A percentile compares a stretch with the other conserved stretches of the same genome.
Conservation (phyloP, 2,113 vertebrate genomes). For the Leucosticte australis region DNA sequence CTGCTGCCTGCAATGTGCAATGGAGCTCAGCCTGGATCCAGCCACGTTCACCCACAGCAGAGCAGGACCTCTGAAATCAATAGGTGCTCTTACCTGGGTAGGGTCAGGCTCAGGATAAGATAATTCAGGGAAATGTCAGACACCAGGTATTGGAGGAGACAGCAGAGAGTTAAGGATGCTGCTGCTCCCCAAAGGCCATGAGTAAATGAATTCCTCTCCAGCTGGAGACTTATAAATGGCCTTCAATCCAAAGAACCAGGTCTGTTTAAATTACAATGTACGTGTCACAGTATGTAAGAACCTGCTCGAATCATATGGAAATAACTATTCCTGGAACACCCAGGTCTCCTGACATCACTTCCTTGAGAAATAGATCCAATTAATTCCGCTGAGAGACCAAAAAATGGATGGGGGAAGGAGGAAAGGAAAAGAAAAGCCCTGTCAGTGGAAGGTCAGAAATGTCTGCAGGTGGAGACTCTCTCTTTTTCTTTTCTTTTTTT, state of each 20-base stretch:
- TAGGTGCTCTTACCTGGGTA: not conserved
- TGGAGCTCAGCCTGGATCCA: not conserved
- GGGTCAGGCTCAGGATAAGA: not conserved
- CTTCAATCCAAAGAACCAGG: not conserved
- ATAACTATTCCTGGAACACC: constrained; percentile 51
- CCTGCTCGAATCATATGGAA: constrained; percentile 46
- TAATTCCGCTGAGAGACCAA: constrained; percentile 6
- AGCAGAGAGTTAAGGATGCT: constrained; percentile 24
- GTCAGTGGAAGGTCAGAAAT: constrained; percentile 30
- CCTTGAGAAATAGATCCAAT: constrained; percentile 34
- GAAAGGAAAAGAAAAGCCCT: not conserved
- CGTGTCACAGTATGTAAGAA: constrained; percentile 17
- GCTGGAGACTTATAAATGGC: constrained; percentile 15
- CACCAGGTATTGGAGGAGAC: not conserved
- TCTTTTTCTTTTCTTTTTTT: not conserved
- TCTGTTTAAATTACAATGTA: constrained; percentile 31
- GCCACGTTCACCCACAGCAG: not conserved
- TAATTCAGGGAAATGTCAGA: not conserved
- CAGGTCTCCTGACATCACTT: constrained; percentile 56
- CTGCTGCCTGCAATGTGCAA: not conserved
- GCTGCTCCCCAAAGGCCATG: not conserved
- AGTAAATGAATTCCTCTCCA: not conserved
- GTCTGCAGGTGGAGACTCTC: not conserved
- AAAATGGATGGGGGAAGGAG: not conserved
- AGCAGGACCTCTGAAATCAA: not conserved